Conservation (phyloP, 2,113 vertebrate genomes). For the Aptenodytes patagonicus region DNA sequence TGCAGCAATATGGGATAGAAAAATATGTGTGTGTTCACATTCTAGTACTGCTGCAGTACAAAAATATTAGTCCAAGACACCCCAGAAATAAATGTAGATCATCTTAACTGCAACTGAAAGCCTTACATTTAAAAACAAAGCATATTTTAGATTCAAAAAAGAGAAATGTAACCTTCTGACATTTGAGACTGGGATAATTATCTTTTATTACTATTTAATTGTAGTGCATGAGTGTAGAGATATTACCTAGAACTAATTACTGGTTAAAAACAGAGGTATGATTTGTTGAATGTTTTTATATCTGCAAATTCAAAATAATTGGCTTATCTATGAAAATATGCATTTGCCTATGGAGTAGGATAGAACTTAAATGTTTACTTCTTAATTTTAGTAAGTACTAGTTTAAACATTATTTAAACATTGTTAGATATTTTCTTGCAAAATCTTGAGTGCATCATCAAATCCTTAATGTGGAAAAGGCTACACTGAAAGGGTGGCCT, state of each 20-base stretch:
- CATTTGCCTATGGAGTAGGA: background rate
- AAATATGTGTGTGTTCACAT: background rate
- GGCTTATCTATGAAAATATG: background rate
- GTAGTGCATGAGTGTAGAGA: background rate
- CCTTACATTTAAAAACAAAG: background rate
- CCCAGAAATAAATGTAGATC: background rate
- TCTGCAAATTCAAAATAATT: constrained; percentile 13
- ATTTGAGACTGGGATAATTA: background rate
- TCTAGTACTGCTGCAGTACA: background rate
- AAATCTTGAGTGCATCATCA: background rate
- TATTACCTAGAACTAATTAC: constrained; percentile 14
- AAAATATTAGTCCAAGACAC: background rate
- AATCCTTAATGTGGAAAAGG: background rate
- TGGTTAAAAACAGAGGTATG: background rate
- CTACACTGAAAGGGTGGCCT: accelerated
- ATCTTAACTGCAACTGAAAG: background rate
- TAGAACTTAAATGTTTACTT: background rate
- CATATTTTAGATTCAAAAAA: background rate
- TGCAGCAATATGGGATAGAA: background rate
- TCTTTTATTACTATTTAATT: constrained; percentile 11
- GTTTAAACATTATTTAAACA: background rate
- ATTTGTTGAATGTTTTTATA: constrained; percentile 8
- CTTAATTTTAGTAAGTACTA: background rate
- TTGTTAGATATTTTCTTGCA: background rate
- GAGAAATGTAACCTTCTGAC: background rate